phyloP scores from a whole-genome alignment of 2,888 invertebrate species.

The Caenorhabditis virilis region DNA sequence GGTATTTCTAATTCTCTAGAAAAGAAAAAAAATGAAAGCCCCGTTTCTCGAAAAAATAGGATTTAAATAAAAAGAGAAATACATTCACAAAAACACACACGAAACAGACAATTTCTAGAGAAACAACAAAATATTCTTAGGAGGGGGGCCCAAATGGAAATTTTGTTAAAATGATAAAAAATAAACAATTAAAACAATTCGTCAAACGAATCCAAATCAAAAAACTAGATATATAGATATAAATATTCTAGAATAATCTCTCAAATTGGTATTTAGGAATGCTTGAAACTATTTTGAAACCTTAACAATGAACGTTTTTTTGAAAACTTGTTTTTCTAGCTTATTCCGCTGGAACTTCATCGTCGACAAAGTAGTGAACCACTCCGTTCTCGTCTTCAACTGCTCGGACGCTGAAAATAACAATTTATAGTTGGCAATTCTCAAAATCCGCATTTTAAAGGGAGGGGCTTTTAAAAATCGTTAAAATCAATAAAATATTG shows the following conservation, averaged over 20 bases:
- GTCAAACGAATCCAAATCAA: neutral
- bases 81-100: too few species aligned
- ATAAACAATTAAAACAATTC: slow-evolving; percentile 21
- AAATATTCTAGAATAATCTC: too few species aligned
- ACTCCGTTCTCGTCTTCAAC: slow-evolving; percentile 51
- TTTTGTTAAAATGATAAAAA: slow-evolving; percentile 7
- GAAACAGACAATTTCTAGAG: too few species aligned
- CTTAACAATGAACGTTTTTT: neutral
- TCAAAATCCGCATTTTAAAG: neutral
- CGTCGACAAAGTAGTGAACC: slow-evolving; percentile 43
- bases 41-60: slow-evolving; percentile 9
- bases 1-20: too few species aligned
- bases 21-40: slow-evolving; percentile 11
- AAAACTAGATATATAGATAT: too few species aligned
- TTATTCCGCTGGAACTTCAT: slow-evolving; percentile 5
- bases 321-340: neutral
- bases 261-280: too few species aligned
- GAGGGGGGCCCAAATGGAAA: too few species aligned
- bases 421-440: neutral
- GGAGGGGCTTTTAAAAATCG: neutral
- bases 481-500: too few species aligned
- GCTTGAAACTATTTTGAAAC: too few species aligned
- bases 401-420: slow-evolving; percentile 39
- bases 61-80: too few species aligned
- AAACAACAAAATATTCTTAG: too few species aligned